Conservation (phyloP, 2,888 invertebrate genomes). For the Phorcus lineatus region DNA sequence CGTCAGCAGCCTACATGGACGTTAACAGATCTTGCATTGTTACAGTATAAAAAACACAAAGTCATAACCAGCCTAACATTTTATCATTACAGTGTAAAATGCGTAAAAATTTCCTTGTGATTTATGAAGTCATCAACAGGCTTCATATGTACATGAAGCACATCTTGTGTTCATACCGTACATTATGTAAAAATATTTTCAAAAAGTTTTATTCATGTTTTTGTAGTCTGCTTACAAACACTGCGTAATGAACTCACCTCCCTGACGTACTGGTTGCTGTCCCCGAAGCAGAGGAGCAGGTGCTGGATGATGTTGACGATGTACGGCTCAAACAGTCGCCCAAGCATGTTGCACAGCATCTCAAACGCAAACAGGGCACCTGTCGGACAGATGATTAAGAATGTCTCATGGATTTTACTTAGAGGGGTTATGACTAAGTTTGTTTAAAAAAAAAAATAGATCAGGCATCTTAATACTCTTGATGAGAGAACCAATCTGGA, state of each 20-base stretch:
- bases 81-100: too few species aligned
- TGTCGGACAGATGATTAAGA: slow-evolving; percentile 67
- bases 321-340: slow-evolving; percentile 98
- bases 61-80: too few species aligned
- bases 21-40: too few species aligned
- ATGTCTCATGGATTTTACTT: neutral
- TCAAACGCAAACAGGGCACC: slow-evolving; percentile 97
- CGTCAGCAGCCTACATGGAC: slow-evolving; percentile 86
- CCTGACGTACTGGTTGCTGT: slow-evolving; percentile 93
- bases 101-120: too few species aligned
- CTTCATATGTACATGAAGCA: neutral
- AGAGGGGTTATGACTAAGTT: too few species aligned
- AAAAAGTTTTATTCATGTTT: neutral
- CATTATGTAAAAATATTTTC: neutral
- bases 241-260: slow-evolving; percentile 76
- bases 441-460: too few species aligned
- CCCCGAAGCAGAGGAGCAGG: slow-evolving; percentile 95
- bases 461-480: too few species aligned
- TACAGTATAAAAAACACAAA: too few species aligned
- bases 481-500: too few species aligned
- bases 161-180: neutral
- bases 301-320: slow-evolving; percentile 97
- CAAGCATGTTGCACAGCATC: slow-evolving; percentile 95
- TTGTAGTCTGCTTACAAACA: too few species aligned
- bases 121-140: too few species aligned